Conservation (phyloP, 2,888 invertebrate genomes). For the Trichogramma evanescens region DNA sequence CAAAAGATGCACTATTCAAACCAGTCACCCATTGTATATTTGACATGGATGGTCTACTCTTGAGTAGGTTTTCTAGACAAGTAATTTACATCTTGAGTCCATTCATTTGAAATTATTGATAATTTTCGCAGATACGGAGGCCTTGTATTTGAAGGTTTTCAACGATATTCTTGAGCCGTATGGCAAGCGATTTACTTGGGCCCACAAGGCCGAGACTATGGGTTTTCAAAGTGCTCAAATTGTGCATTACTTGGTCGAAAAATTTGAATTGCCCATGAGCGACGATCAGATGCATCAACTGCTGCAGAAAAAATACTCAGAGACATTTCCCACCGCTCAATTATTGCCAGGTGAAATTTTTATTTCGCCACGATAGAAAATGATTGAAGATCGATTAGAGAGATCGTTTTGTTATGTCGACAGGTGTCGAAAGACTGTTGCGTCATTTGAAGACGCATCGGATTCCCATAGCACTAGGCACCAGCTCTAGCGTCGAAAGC, state of each 20-base stretch:
- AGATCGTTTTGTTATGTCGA: neutral
- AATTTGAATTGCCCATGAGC: constrained; percentile 56
- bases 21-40: no score
- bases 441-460: constrained; percentile 55
- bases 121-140: constrained; percentile 66
- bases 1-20: no score
- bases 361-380: neutral
- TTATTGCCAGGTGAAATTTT: constrained; percentile 39
- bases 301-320: constrained; percentile 28
- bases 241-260: constrained; percentile 46
- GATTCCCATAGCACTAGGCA: constrained; percentile 65
- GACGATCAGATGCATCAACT: constrained; percentile 55
- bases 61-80: no score
- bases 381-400: neutral
- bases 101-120: constrained; percentile 6
- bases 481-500: constrained; percentile 56
- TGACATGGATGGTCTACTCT: no score
- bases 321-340: constrained; percentile 34
- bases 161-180: constrained; percentile 61
- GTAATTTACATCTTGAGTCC: no score
- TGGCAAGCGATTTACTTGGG: constrained; percentile 70
- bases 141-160: constrained; percentile 65
- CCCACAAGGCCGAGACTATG: constrained; percentile 68
- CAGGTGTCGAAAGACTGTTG: constrained; percentile 57
- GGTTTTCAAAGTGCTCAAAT: constrained; percentile 61